A percentile compares a stretch with the other conserved stretches of the same genome.
Conservation (phyloP, 1,140 invertebrate genomes). For the Vanessa tameamea region DNA sequence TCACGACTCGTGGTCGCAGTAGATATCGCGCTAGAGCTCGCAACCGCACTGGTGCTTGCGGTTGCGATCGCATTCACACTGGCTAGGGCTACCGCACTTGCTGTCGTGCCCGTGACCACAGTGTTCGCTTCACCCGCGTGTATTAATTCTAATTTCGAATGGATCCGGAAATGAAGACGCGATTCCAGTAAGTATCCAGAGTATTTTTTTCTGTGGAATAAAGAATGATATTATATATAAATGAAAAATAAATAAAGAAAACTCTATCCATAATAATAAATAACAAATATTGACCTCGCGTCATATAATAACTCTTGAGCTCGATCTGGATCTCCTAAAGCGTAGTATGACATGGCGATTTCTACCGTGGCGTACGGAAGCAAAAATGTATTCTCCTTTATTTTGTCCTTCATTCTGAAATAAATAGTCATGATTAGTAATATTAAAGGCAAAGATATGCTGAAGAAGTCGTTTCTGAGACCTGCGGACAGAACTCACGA, state of each 20-base stretch:
- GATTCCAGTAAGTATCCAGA: conserved; percentile 95
- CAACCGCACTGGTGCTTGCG: background rate
- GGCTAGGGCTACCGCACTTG: conserved; percentile 7
- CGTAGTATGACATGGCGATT: conserved; percentile 88
- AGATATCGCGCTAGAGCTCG: background rate
- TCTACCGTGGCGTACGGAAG: conserved; percentile 94
- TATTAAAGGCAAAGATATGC: background rate
- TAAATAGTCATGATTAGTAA: conserved; percentile 5
- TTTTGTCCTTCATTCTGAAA: conserved; percentile 85
- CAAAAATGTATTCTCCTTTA: conserved; percentile 92
- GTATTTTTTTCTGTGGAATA: conserved; percentile 87
- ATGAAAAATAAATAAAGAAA: background rate
- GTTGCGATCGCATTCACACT: background rate
- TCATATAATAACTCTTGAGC: conserved; percentile 89
- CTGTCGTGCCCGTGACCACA: background rate
- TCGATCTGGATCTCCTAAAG: conserved; percentile 84
- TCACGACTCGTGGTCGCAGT: background rate
- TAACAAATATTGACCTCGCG: conserved; percentile 84
- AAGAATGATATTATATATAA: conserved; percentile 26
- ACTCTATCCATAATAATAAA: background rate
- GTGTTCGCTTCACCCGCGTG: conserved; percentile 10
- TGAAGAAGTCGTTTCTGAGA: too few relatives aligned
- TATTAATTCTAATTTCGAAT: conserved; percentile 75
- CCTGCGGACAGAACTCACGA: conserved; percentile 39
- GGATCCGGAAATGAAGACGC: conserved; percentile 94